These are phyloP conservation scores for Isurus oxyrinchus DNA, from an alignment of 2,113 vertebrate species.

Conservation along the genomic window DNA sequence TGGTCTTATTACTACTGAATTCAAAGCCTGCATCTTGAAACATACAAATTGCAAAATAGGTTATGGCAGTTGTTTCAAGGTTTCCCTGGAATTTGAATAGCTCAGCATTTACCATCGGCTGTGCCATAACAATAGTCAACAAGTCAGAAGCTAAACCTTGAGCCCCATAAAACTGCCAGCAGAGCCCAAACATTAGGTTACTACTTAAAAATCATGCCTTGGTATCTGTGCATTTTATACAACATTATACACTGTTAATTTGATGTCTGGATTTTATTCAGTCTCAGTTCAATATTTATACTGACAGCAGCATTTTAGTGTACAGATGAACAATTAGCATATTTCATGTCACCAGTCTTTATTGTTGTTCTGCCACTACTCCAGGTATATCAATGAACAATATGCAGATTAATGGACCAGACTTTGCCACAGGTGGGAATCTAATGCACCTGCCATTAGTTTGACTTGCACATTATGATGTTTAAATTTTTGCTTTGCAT, in stretches of 20 bases:
- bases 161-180: background rate
- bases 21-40: too few species aligned
- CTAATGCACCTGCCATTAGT: background rate
- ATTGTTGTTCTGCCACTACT: background rate
- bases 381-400: background rate
- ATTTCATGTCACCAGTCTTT: background rate
- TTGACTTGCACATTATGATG: background rate
- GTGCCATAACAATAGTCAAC: too few species aligned
- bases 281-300: background rate
- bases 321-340: background rate
- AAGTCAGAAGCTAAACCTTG: background rate
- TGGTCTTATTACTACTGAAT: too few species aligned
- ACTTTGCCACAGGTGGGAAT: background rate
- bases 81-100: too few species aligned
- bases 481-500: background rate
- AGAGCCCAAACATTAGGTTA: background rate
- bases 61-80: too few species aligned
- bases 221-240: background rate
- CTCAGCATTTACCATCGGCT: too few species aligned
- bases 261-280: background rate
- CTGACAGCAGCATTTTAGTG: background rate
- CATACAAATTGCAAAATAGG: too few species aligned
- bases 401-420: background rate
- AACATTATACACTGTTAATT: background rate
- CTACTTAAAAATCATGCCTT: background rate